These are phyloP conservation scores for Pandemis corylana DNA, from an alignment of 2,888 invertebrate species.

Conservation along the genomic window DNA sequence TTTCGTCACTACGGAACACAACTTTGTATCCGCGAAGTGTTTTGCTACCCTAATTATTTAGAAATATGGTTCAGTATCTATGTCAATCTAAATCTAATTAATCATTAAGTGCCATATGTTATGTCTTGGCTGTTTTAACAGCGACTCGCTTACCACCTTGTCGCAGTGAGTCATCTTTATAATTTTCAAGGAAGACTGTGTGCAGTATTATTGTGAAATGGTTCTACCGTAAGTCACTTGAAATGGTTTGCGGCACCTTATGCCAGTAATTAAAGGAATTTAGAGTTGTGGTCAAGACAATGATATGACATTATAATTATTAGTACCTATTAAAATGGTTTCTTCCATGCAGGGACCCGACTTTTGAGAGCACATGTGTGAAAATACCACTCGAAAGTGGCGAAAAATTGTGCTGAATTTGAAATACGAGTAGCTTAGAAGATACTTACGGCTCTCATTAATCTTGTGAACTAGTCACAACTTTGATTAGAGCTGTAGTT, in stretches of 20 bases:
- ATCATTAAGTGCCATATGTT: constrained; percentile 15
- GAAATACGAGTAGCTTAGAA: neutral
- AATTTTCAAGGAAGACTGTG: too few relatives aligned
- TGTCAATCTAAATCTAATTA: constrained; percentile 17
- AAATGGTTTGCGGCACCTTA: neutral
- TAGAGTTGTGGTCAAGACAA: neutral
- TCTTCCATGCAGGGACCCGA: too few relatives aligned
- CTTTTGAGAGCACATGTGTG: too few relatives aligned
- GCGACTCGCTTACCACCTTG: too few relatives aligned
- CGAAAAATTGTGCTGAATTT: too few relatives aligned
- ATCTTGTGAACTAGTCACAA: too few relatives aligned
- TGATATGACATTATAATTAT: neutral
- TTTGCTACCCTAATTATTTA: constrained; percentile 1
- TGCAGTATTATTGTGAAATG: too few relatives aligned
- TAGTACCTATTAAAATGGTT: neutral
- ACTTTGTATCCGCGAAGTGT: constrained; percentile 4
- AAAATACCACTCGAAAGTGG: too few relatives aligned
- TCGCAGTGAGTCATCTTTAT: too few relatives aligned
- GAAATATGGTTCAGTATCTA: constrained; percentile 6
- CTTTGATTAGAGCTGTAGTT: too few relatives aligned
- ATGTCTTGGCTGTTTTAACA: neutral
- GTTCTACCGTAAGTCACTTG: too few relatives aligned
- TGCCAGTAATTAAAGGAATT: neutral
- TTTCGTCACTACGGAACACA: neutral
- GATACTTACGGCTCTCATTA: too few relatives aligned